Base-by-base conservation (phyloP, 2,797 vertebrate species). In the Microhierax caerulescens region DNA sequence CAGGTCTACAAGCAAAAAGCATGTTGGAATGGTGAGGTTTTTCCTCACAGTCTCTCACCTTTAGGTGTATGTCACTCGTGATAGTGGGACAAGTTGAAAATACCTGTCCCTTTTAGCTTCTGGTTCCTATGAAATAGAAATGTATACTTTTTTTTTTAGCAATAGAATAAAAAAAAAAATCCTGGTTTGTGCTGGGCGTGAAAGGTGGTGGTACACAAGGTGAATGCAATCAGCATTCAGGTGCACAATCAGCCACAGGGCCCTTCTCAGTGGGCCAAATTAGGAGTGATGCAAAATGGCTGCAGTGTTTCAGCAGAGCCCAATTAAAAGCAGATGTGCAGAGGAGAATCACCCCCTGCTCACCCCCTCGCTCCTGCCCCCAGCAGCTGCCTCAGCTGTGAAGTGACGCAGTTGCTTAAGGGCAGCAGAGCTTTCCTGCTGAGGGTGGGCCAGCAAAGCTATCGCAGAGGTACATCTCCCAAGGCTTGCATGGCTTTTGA, bases 11-110 rank as follows among this genome's bases (percentile, higher is more conserved):
- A 70, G n/a, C 17, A 43, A 65, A 84, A 54, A 70, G 7, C 15
- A 0, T 13, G 1, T 19, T 17, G 81, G 48, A 56, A 50, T 1
- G 47, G 25, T 43, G 80, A 76, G 8, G 1, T 53, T 51, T 80
- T 56, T 22, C 24, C 73, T 65, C 2, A 1, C 11, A 10, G 30
- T 3, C 18, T 63, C 63, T 75, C 48, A 47, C 24, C 23, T 84
- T 64, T 20, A 41, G 15, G 8, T 41, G 21, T 22, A 10, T n/a
- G 28, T 30, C 61, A 6, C 27, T 79, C 0, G 0, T 10, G 23
- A 5, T 5, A 20, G 50, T 18, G 36, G 43, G 39, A 15, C 43
- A 53, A 19, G 34, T 7, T 61, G 72, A 83, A 67, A 83, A 34
- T 15, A 11, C 0, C 14, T 34, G 15, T 83, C 45, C 25, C 17